Base-by-base conservation (phyloP, 2,797 vertebrate genomes). In the Carapus acus region DNA sequence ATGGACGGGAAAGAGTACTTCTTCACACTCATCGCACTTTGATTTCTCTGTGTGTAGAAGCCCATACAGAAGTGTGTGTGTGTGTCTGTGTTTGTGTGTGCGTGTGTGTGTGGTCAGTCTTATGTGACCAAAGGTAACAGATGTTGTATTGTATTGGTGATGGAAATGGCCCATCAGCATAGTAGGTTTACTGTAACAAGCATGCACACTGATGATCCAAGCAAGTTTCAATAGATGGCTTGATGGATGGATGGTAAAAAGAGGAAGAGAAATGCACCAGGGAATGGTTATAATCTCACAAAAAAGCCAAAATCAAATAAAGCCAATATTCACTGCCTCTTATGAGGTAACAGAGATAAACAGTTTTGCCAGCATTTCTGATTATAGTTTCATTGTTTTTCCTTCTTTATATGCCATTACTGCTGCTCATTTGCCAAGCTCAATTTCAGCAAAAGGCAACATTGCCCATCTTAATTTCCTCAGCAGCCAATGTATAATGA, bases 141-240 rank as follows among this genome's bases (percentile, higher is more conserved):
- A 73, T 85, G 80, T 54, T 67, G 60, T 52, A 67, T 83, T 85
- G 80, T 85, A 45, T 69, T 54, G 19, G 14, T 72, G 67, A 75
- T 83, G 70, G 70, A 82, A 49, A 64, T 70, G 53, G 58, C 74
- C 69, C 64, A 64, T 71, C 62, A 62, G 43, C 49, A 69, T 22
- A 42, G 34, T 7, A 54, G 34, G 57, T 73, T 77, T 73, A 75
- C 70, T 70, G 61, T 74, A 73, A 78, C 58, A 53, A 52, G 61
- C 51, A 42, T 13, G 29, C 54, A 72, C 23, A 17, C 15, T 18
- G 8, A 49, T 41, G 27, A 18, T 42, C 43, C 29, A 44, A 18
- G 9, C 34, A n/a, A 43, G 33, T 34, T 18, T 33, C 17, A 53
- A 54, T 45, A 16, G 8, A 44, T 27, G 29, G 31, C 38, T 52